phyloP scores from a whole-genome alignment of 2,888 invertebrate species.

The Drosophila cracens region DNA sequence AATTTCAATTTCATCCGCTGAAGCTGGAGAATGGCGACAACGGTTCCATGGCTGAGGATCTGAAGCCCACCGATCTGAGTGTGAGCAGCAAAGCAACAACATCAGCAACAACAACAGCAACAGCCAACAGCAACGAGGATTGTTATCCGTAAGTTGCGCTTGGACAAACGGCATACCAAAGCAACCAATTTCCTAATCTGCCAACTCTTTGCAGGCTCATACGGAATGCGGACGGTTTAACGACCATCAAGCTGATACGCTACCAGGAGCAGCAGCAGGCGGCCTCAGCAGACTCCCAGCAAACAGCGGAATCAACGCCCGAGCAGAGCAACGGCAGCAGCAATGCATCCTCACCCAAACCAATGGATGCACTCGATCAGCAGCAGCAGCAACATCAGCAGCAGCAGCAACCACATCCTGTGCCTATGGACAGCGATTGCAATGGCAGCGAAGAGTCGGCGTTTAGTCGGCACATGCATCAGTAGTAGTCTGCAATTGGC shows the following conservation, averaged over 20 bases:
- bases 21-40: slow-evolving; percentile 79
- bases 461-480: slow-evolving; percentile 68
- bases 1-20: slow-evolving; percentile 83
- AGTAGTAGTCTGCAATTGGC: slow-evolving; percentile 47
- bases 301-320: slow-evolving; percentile 31
- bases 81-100: slow-evolving; percentile 80
- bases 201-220: slow-evolving; percentile 79
- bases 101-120: not conserved
- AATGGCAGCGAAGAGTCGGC: slow-evolving; percentile 46
- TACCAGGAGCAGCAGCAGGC: slow-evolving; percentile 68
- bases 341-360: slow-evolving; percentile 50
- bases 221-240: slow-evolving; percentile 85
- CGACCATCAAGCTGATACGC: slow-evolving; percentile 85
- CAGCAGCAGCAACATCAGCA: slow-evolving; percentile 42
- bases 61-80: slow-evolving; percentile 89
- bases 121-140: slow-evolving; percentile 68
- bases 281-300: slow-evolving; percentile 5
- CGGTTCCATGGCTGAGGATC: slow-evolving; percentile 85
- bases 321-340: slow-evolving; percentile 25
- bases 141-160: slow-evolving; percentile 84
- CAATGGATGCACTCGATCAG: slow-evolving; percentile 62
- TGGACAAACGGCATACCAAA: not conserved
- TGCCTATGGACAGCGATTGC: slow-evolving; percentile 57
- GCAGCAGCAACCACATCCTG: slow-evolving; percentile 29
- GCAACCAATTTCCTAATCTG: slow-evolving; percentile 31